Base-by-base conservation (phyloP, 2,888 invertebrate species). In the Orthosia cruda region DNA sequence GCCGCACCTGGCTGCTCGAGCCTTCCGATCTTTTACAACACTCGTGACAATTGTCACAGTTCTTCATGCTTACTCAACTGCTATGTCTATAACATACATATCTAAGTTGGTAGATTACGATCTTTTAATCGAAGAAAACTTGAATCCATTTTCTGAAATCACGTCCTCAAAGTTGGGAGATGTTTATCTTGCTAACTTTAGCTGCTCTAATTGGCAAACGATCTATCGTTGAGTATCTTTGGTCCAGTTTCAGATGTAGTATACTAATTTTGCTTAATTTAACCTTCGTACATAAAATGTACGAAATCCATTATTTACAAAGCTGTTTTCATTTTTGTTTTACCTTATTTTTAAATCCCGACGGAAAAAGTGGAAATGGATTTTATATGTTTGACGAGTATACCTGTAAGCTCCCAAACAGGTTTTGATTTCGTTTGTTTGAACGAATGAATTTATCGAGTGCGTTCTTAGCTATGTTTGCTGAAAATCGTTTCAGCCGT, bases 101-200 rank as follows among this genome's bases (percentile, higher is more conserved):
- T 52, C 5, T 20, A 49, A 7, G 16, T 45, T 15, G 3, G 12
- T 18, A 23, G 1, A 18, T 61, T 23, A 49, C 54, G 26, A 26
- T 49, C 15, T 20, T 69, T 61, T 70, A 61, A 20, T 26, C n/a
- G 23, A 40, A 50, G n/a, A 15, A 49, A 79, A 72, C 63, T 40
- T 54, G 5, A 54, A 49, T 52, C 1, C 9, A 1, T 16, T 40
- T 23, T 18, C 55, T 40, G 47, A 18, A 80, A 72, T 71, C 80
- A 64, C 52, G 52, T 54, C 80, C 62, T 40, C 23, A 59, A 63
- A 80, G 58, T 72, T 72, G 7, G 15, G 13, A 52, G 15, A 74
- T 47, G 55, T 65, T 65, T 71, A 61, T 65, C 54, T 26, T 26
- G 12, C n/a, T 1, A 74, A 80, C 47, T 74, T 74, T 47, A 74